Evolutionary conservation across 2,888 invertebrate species (phyloP), one percentile per base, ranked within the genome.

Genomic region (Clistopyga incitator): DNA sequence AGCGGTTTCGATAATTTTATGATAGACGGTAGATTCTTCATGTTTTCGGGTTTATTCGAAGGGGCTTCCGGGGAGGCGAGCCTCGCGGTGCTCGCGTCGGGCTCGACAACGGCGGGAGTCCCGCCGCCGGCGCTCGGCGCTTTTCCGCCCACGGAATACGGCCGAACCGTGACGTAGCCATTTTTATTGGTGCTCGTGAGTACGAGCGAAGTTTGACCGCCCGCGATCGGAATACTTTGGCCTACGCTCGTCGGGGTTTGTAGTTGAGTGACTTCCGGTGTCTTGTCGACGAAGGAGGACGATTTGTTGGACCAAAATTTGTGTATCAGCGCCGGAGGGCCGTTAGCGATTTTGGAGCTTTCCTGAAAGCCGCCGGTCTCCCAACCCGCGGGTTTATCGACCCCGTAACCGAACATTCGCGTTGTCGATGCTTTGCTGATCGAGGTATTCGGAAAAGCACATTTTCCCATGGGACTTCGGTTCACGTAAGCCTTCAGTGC

Each of bases 121-220:
- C 65, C 15, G 25, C 4, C 38, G 0, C 8, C 10, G 4, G 3
- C 1, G 6, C 6, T 1, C 1, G 38, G 10, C 1, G 23, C 15
- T 52, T 68, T 80, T 3, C 61, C 13, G 6, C 71, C 80, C 1
- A 52, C 34, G 11, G 70, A n/a, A 34, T 42, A 81, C 13, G 84
- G 68, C 0, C 81, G 78, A 1, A 75, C 74, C 0, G 64, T 68
- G 2, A 78, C 64, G 52, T 71, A 75, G 25, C 74, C 75, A 34
- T 81, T 81, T 42, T 84, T 84, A 6, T 77, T 56, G 0, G 74
- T 15, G 64, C 61, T 78, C 38, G 81, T 29, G 1, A 81, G 64
- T 2, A 77, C 72, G 18, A 68, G n/a, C 1, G 77, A 52, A 1
- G 65, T 68, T 34, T 78, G 84, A 6, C 64, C 81, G 11, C 52